Evolutionary conservation across 2,888 invertebrate species (phyloP).

Genomic region (Tridacna crocea): DNA sequence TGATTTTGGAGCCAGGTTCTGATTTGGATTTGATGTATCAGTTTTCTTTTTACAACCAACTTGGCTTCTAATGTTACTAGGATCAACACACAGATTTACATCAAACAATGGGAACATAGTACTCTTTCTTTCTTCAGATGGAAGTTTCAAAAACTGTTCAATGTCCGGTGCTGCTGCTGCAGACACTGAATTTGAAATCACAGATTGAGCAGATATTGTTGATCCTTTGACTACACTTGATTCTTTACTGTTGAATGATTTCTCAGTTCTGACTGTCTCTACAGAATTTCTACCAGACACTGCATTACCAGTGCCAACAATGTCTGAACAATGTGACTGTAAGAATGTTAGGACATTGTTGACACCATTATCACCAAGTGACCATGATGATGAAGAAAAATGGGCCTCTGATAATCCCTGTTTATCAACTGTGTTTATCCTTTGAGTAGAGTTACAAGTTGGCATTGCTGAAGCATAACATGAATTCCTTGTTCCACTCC

Average conservation of each 20-base stretch:
- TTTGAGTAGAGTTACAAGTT: too few relatives aligned
- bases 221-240: constrained; percentile 17
- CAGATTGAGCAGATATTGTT: not conserved
- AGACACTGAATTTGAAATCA: too few relatives aligned
- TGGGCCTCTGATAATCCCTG: constrained; percentile 17
- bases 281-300: constrained; percentile 13
- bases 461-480: too few relatives aligned
- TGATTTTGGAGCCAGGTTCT: not conserved
- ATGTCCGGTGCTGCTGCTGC: not conserved
- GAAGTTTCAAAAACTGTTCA: not conserved
- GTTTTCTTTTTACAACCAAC: not conserved
- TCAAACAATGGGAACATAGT: not conserved
- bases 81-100: too few relatives aligned
- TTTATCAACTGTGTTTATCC: too few relatives aligned
- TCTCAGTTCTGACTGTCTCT: constrained; percentile 16
- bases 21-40: not conserved
- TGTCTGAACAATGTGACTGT: constrained; percentile 33
- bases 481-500: too few relatives aligned
- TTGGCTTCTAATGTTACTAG: not conserved
- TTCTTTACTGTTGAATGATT: constrained; percentile 3
- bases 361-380: constrained; percentile 57
- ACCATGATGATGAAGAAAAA: constrained; percentile 57
- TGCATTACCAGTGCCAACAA: not conserved
- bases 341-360: constrained; percentile 41
- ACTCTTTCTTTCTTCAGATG: constrained; percentile 1